phyloP scores from a whole-genome alignment of 2,888 invertebrate species.

The Apotomis turbidana region DNA sequence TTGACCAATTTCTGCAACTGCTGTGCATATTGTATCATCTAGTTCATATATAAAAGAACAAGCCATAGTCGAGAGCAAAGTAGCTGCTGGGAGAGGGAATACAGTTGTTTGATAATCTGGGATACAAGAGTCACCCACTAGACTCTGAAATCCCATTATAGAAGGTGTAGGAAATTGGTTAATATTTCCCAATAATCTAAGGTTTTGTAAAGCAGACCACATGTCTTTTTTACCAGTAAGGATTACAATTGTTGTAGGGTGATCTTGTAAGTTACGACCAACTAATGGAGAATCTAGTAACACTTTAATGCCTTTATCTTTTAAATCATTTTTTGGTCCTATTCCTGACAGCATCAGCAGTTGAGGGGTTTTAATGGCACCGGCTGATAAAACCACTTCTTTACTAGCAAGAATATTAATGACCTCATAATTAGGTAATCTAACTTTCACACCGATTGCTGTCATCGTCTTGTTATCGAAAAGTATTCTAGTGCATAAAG shows the following conservation, averaged over 20 bases:
- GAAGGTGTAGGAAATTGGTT: conserved; percentile 55
- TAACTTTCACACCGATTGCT: conserved; percentile 57
- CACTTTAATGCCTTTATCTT: conserved; percentile 53
- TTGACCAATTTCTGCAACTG: conserved; percentile 48
- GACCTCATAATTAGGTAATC: conserved; percentile 46
- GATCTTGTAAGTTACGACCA: conserved; percentile 64
- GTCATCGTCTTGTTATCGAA: conserved; percentile 51
- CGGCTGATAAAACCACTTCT: conserved; percentile 65
- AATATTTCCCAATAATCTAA: conserved; percentile 49
- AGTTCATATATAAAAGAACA: conserved; percentile 51
- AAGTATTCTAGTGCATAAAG: conserved; percentile 56
- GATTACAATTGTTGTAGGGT: conserved; percentile 53
- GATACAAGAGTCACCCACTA: not conserved
- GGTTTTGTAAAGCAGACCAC: conserved; percentile 47
- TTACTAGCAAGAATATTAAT: conserved; percentile 50
- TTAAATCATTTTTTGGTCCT: conserved; percentile 59
- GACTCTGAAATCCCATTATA: conserved; percentile 52
- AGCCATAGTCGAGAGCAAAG: conserved; percentile 50
- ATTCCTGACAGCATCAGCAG: conserved; percentile 67
- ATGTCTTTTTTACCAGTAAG: conserved; percentile 49
- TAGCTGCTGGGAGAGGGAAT: conserved; percentile 50
- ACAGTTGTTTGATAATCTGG: conserved; percentile 50
- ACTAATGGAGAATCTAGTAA: conserved; percentile 56
- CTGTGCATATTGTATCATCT: conserved; percentile 34
- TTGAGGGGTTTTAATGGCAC: conserved; percentile 62